Evolutionary conservation across 1,140 invertebrate genomes (phyloP).

Genomic region (Caenorhabditis elegans): WBcel235 BX284606.5:2475501-2476000

Average conservation of each 20-base stretch:
- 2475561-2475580: neutral
- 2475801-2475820: constrained; percentile 30
- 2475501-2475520: constrained; percentile 47
- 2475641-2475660: neutral
- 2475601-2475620: neutral
- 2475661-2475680: neutral
- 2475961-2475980: constrained; percentile 15
- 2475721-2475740: constrained; percentile 26
- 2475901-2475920: neutral
- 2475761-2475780: neutral
- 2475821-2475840: constrained; percentile 22
- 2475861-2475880: neutral
- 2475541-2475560: constrained; percentile 44
- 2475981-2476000: constrained; percentile 1
- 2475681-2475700: neutral
- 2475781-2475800: constrained; percentile 30
- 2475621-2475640: constrained; percentile 32
- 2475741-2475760: neutral
- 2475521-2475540: constrained; percentile 45
- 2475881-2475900: constrained; percentile 20
- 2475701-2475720: constrained; percentile 11
- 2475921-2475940: neutral
- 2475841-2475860: neutral
- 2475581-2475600: neutral
- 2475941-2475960: constrained; percentile 21